A percentile compares a stretch with the other conserved stretches of the same genome.
phyloP scores from a whole-genome alignment of 1,140 invertebrate genomes.

The Ericerus pela region DNA sequence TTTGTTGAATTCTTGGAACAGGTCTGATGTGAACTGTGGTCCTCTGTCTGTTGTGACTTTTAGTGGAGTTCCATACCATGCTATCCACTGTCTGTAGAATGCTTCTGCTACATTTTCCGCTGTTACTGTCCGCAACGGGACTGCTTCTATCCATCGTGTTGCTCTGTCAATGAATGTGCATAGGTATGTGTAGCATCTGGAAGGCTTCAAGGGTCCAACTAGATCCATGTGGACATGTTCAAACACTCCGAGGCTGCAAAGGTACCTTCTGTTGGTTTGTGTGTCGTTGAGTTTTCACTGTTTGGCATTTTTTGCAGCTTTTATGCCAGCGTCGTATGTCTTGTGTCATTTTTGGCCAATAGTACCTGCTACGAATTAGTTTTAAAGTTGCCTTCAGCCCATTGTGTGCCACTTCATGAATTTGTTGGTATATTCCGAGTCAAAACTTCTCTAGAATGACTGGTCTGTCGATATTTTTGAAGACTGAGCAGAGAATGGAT shows the following conservation, averaged over 20 bases:
- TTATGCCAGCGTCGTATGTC: not conserved
- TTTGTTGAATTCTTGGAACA: not conserved
- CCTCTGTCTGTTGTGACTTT: conserved; percentile 24
- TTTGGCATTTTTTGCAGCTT: not conserved
- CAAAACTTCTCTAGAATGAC: not conserved
- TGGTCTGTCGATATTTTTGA: not conserved
- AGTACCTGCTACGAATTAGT: not conserved
- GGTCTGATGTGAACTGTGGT: conserved; percentile 25
- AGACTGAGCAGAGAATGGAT: not conserved
- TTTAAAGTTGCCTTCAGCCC: not conserved
- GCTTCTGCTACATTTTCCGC: not conserved
- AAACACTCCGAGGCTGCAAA: not conserved
- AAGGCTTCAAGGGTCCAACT: not conserved
- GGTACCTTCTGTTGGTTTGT: not conserved
- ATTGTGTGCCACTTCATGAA: not conserved
- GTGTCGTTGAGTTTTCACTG: not conserved
- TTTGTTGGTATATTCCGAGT: not conserved
- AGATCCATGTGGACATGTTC: not conserved
- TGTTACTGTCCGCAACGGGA: not conserved
- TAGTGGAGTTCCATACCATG: not conserved
- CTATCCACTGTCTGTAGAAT: not conserved
- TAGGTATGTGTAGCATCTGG: not conserved
- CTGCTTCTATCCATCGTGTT: not conserved
- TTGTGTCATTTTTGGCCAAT: not conserved
- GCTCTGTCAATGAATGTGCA: not conserved